Conservation (phyloP, 2,797 vertebrate species). For the Tapera naevia region DNA sequence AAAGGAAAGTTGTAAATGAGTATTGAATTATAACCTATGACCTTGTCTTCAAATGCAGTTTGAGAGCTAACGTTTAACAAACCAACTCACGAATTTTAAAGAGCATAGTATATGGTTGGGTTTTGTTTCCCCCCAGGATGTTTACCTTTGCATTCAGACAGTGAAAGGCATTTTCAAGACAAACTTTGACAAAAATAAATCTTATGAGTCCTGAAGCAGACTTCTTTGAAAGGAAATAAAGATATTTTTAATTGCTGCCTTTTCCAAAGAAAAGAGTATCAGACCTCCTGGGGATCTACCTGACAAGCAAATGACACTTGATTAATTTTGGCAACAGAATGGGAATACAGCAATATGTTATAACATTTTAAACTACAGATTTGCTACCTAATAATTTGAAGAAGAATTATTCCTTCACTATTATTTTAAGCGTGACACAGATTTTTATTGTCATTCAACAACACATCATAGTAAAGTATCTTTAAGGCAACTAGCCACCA, state of each 20-base stretch:
- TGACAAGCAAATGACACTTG: background rate
- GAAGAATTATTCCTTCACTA: slow-evolving; percentile 23
- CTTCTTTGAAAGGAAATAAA: background rate
- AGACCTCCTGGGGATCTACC: background rate
- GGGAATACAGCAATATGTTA: background rate
- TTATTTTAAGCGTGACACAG: background rate
- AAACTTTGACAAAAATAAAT: background rate
- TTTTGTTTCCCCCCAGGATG: background rate
- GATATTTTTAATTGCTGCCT: background rate
- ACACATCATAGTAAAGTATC: background rate
- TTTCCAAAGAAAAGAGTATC: background rate
- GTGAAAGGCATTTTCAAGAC: background rate
- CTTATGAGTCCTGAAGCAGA: background rate
- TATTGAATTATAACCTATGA: background rate
- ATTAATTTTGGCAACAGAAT: slow-evolving; percentile 3
- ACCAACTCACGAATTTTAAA: background rate
- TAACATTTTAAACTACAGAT: slow-evolving; percentile 11
- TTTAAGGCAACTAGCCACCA: background rate
- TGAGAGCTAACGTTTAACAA: background rate
- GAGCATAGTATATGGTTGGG: background rate
- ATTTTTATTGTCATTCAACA: background rate
- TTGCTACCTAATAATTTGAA: background rate
- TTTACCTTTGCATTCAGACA: background rate
- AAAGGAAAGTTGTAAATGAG: background rate
- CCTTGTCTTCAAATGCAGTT: background rate